phyloP scores from a whole-genome alignment of 2,888 invertebrate genomes.

The Volucella inanis region DNA sequence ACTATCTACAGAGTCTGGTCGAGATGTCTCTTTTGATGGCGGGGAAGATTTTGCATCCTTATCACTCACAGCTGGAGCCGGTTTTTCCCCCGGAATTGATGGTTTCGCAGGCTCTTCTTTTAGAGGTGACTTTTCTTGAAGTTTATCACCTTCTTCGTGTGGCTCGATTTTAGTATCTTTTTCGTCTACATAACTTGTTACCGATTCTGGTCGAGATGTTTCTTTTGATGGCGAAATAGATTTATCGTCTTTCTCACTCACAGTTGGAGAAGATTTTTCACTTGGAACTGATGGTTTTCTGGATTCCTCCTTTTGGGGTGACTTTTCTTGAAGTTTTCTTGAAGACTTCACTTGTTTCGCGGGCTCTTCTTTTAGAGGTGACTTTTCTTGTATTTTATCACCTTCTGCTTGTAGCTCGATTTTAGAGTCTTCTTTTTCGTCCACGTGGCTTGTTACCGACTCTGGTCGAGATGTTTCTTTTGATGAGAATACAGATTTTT shows the following conservation, averaged over 20 bases:
- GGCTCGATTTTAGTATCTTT: too few species aligned
- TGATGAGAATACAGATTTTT: conserved; percentile 4
- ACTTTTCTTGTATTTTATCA: too few species aligned
- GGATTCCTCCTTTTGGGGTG: conserved; percentile 75
- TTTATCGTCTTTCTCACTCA: conserved; percentile 54
- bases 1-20: conserved; percentile 62
- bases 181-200: conserved; percentile 10
- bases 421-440: not conserved
- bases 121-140: conserved; percentile 63
- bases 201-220: conserved; percentile 76
- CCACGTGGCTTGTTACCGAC: conserved; percentile 61
- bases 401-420: too few species aligned
- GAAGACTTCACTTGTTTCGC: too few species aligned
- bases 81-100: conserved; percentile 65
- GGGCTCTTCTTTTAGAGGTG: too few species aligned
- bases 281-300: not conserved
- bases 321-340: not conserved
- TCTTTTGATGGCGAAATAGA: conserved; percentile 59
- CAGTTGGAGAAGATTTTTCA: conserved; percentile 49
- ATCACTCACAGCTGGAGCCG: conserved; percentile 38
- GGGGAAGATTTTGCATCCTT: conserved; percentile 45
- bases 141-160: conserved; percentile 52
- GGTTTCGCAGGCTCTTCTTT: conserved; percentile 76
- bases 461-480: conserved; percentile 72
- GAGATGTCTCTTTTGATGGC: conserved; percentile 37